Evolutionary conservation across 2,888 invertebrate genomes (phyloP), one percentile per base, ranked within the genome.

Genomic region (Dorcus hopei): DNA sequence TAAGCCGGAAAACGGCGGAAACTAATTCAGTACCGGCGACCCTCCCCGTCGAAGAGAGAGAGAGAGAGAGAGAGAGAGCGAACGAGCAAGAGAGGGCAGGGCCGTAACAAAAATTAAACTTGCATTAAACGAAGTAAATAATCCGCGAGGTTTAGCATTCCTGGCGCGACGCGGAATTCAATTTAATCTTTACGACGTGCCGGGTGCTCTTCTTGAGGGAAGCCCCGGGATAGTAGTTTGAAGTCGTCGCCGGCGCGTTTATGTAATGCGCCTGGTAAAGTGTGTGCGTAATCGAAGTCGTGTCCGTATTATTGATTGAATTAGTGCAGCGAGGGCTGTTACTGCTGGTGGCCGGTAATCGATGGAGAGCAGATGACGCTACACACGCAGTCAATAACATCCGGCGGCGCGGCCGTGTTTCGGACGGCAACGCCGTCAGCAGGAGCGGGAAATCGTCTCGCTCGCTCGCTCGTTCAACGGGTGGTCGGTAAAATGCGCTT

Each of bases 361-460:
- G 77, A 78, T 78, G 76, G 73, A 70, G 74, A 75, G 74, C 78
- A 78, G 77, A 78, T 77, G 77, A 77, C 77, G 75, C 71, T 57
- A 40, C 40, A 33, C 26, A 33, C 26, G 26, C 26, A 57, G 57
- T 57, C 57, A 57, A 57, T 57, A 57, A 52, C 52, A 57, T 57
- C 51, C 52, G 39, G 51, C 14, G 41, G 16, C 45, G 45, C 19
- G 26, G 26, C 26, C 26, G 26, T 33, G 26, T 33, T 33, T 33
- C 26, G 26, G 26, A 33, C 26, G 5, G 26, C 26, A 33, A 33
- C 26, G 26, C 26, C 26, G 26, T 33, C 26, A 33, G 26, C 26
- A 33, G 26, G 26, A 33, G 26, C 26, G 26, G 26, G 26, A 33
- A 4, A 33, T 33, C 26, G 3, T 33, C 26, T 7, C 6, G 26